Base-by-base conservation (phyloP, 2,113 vertebrate species). In the Chitala chitala region DNA sequence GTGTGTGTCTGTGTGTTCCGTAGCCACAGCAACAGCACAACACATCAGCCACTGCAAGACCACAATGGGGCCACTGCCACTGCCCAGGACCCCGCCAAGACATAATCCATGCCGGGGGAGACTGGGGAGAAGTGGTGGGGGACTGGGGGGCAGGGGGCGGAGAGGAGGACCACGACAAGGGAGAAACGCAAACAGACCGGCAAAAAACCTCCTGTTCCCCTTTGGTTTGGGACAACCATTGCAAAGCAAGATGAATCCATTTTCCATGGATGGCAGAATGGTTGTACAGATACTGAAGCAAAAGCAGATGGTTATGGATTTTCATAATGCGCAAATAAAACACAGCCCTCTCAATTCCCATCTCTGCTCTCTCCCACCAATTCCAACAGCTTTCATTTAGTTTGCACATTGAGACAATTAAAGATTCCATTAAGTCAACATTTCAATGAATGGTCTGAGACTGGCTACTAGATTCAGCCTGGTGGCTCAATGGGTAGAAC, bases 211-310 rank as follows among this genome's bases (percentile, higher is more conserved):
- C 86, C 87, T 84, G 88, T 89, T 89, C 89, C 88, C 87, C 84
- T 88, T 88, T 88, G 42, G 86, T 87, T 80, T 82, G 84, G 88
- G 86, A 83, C 84, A 88, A 85, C 87, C 87, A 84, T 90, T 88
- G 86, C 88, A 86, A 83, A 84, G 86, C 86, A 83, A 79, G 50
- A 88, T 85, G 85, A 91, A 90, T 90, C 86, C 88, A 89, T 91
- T 91, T 87, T 90, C 89, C 89, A 89, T 83, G 86, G 87, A 87
- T 84, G 83, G 87, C 86, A 84, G 83, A 88, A 87, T 87, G 88
- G 90, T 88, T 90, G 88, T 86, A 87, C 86, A 77, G 86, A 89
- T 88, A 86, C 46, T 83, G 83, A 88, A 87, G 81, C 81, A 84
- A 84, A 83, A 82, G 31, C 83, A 83, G 85, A 85, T 73, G 79